Evolutionary conservation across 2,113 vertebrate genomes (phyloP).

Genomic region (Tichodroma muraria): DNA sequence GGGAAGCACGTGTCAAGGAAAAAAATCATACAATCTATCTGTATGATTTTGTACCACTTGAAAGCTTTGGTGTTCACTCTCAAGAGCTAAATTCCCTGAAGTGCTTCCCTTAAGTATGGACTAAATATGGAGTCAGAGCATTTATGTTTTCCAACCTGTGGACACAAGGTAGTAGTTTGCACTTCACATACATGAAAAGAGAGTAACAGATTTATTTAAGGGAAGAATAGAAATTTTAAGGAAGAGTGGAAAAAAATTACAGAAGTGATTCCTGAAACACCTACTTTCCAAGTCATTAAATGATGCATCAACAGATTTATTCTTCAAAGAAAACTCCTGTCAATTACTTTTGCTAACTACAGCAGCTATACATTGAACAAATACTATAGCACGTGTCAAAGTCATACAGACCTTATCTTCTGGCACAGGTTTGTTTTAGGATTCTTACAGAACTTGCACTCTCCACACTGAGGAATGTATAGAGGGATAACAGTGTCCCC

Average conservation of each 20-base stretch:
- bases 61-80: not conserved
- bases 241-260: not conserved
- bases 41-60: not conserved
- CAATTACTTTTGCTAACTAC: not conserved
- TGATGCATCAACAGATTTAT: not conserved
- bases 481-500: slow-evolving; percentile 80
- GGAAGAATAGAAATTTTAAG: not conserved
- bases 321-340: not conserved
- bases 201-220: not conserved
- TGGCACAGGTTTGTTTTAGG: slow-evolving; percentile 83
- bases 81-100: not conserved
- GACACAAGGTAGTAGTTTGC: not conserved
- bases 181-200: not conserved
- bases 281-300: not conserved
- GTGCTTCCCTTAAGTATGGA: not conserved
- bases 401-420: slow-evolving; percentile 76
- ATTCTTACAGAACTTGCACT: slow-evolving; percentile 81
- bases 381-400: not conserved
- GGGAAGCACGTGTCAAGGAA: not conserved
- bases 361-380: not conserved
- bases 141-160: not conserved
- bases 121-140: not conserved
- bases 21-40: not conserved
- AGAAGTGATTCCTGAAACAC: not conserved
- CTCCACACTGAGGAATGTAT: slow-evolving; percentile 79